phyloP scores from a whole-genome alignment of 2,797 vertebrate genomes.

The Chelonia mydas region DNA sequence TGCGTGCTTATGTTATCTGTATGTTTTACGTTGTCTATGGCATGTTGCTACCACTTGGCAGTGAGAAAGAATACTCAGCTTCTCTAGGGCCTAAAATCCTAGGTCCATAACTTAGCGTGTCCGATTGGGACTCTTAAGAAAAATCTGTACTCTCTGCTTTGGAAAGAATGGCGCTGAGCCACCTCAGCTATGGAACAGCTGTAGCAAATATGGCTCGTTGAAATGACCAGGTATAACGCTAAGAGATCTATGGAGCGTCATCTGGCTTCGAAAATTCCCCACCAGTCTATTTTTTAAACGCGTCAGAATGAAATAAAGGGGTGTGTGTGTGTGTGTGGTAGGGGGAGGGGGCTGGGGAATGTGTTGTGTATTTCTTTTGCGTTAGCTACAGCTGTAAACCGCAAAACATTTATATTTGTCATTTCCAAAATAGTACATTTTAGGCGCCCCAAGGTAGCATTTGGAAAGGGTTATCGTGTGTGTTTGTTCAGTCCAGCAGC shows the following conservation, averaged over 20 bases:
- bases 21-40: neutral
- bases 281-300: neutral
- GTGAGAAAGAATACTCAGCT: neutral
- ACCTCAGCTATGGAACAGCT: neutral
- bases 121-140: neutral
- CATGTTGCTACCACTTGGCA: constrained; percentile 14
- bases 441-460: neutral
- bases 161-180: neutral
- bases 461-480: neutral
- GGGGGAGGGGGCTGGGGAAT: neutral
- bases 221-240: constrained; percentile 6
- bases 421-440: constrained; percentile 12
- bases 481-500: neutral
- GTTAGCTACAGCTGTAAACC: constrained; percentile 33
- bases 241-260: neutral
- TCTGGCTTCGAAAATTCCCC: neutral
- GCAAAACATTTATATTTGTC: neutral
- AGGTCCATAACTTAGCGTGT: neutral
- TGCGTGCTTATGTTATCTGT: neutral
- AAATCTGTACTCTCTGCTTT: neutral
- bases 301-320: neutral
- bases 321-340: neutral
- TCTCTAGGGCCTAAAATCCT: constrained; percentile 41
- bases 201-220: neutral
- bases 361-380: neutral